Evolutionary conservation across 2,888 invertebrate species (phyloP).

Genomic region (Diarsia mendica): DNA sequence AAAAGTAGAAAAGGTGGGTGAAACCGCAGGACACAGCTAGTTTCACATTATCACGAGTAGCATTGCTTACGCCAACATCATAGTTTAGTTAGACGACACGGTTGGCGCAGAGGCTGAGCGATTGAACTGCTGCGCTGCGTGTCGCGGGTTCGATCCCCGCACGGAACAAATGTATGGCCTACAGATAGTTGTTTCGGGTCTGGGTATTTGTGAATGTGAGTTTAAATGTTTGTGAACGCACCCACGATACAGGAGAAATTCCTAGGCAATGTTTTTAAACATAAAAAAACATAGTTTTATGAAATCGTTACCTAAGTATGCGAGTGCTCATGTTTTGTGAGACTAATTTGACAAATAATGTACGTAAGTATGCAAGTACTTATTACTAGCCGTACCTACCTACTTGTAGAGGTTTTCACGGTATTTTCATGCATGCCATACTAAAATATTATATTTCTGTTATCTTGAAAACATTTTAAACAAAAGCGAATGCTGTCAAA

Average conservation of each 20-base stretch:
- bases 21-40: not conserved
- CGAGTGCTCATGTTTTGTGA: not conserved
- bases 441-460: constrained; percentile 33
- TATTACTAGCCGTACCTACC: not conserved
- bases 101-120: no score
- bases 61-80: not conserved
- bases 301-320: not conserved
- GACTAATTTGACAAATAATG: constrained; percentile 18
- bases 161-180: no score
- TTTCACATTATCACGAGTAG: not conserved
- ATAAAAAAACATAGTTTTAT: not conserved
- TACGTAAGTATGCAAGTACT: not conserved
- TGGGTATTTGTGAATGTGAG: no score
- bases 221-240: no score
- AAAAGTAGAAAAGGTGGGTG: not conserved
- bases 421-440: constrained; percentile 3
- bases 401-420: constrained; percentile 8
- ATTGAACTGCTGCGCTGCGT: no score
- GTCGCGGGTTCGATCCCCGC: no score
- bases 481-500: constrained; percentile 29
- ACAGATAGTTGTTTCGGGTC: no score
- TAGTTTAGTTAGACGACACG: no score
- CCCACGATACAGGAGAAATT: no score
- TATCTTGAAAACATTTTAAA: constrained; percentile 30
- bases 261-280: no score